These are phyloP conservation scores for Calyptomena viridis DNA, from an alignment of 2,113 vertebrate species.

Conservation along the genomic window DNA sequence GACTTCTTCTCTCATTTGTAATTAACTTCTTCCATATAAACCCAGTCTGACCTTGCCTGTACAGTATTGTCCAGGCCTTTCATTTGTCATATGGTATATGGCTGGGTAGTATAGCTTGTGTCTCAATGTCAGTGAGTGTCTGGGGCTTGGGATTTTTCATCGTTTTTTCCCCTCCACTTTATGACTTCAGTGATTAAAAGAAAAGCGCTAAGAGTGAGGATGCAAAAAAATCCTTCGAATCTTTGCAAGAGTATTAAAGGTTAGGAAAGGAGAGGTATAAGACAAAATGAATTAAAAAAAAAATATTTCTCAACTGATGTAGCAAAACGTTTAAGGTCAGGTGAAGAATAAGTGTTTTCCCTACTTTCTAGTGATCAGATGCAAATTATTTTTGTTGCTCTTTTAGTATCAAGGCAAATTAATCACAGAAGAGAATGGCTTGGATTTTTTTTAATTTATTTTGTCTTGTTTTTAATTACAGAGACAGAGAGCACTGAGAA, in stretches of 20 bases:
- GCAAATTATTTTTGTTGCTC: background rate
- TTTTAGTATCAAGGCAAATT: background rate
- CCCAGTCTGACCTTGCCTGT: conserved; percentile 8
- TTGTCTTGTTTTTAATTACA: background rate
- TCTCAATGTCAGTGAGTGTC: background rate
- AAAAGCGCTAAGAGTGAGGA: background rate
- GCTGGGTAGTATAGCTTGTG: background rate
- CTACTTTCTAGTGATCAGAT: background rate
- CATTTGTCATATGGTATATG: conserved; percentile 9
- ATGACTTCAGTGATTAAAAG: background rate
- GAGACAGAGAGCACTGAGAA: background rate
- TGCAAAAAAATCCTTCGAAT: background rate
- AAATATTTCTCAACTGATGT: background rate
- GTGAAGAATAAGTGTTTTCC: background rate
- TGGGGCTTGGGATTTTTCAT: background rate
- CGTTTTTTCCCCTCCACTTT: background rate
- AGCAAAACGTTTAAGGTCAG: background rate
- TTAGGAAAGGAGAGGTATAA: background rate
- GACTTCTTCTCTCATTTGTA: conserved; percentile 32
- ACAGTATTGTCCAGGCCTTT: conserved; percentile 1
- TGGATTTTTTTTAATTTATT: background rate
- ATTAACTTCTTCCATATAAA: conserved; percentile 49
- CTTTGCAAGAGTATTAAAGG: background rate
- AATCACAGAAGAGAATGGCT: rapidly evolving
- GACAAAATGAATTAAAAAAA: background rate